A percentile compares a stretch with the other conserved stretches of the same genome.
Evolutionary conservation across 2,888 invertebrate species (phyloP).

Genomic region (Ecliptopera silaceata): DNA sequence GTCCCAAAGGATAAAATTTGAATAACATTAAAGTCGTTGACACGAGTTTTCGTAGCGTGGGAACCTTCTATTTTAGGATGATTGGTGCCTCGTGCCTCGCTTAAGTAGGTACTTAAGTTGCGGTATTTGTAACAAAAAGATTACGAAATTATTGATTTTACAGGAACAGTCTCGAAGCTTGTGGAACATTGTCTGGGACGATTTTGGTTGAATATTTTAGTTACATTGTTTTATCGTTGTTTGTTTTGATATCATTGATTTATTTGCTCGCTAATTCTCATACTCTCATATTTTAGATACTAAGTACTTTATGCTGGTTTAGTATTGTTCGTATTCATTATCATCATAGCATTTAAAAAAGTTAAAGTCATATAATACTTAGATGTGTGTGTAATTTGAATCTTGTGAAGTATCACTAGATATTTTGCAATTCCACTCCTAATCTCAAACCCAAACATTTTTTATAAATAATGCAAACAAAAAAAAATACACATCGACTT

Average conservation of each 20-base stretch:
- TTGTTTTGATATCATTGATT: not conserved
- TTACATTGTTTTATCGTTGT: not conserved
- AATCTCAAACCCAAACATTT: too few relatives aligned
- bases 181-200: not conserved
- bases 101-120: constrained; percentile 4
- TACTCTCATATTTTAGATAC: too few relatives aligned
- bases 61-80: constrained; percentile 48
- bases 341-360: too few relatives aligned
- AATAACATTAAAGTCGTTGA: constrained; percentile 36
- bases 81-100: constrained; percentile 33
- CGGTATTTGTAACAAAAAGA: constrained; percentile 11
- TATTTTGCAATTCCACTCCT: too few relatives aligned
- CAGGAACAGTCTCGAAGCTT: not conserved
- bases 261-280: not conserved
- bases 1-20: constrained; percentile 8
- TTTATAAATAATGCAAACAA: too few relatives aligned
- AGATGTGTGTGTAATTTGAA: too few relatives aligned
- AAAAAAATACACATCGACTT: too few relatives aligned
- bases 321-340: not conserved
- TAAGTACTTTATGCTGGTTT: not conserved
- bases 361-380: too few relatives aligned
- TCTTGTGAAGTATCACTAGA: too few relatives aligned
- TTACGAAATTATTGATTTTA: constrained; percentile 11
- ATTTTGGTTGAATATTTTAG: not conserved
- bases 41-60: constrained; percentile 45